A percentile compares a stretch with the other conserved stretches of the same genome.
Conservation (phyloP, 2,888 invertebrate species). For the Drosophila prolongata region DNA sequence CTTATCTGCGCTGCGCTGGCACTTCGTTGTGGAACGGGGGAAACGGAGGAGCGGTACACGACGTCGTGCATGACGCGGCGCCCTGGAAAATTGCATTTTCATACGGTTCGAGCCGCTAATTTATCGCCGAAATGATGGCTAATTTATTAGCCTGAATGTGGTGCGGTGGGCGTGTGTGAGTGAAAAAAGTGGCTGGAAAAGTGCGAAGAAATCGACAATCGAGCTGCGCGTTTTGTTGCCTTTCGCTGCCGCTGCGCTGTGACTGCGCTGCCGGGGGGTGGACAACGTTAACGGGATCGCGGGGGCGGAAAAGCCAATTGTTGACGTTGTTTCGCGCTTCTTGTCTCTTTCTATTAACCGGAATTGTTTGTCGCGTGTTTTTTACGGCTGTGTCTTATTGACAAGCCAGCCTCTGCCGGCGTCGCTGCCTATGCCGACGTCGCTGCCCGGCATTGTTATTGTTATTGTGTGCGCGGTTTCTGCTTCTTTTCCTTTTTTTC, state of each 20-base stretch:
- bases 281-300: constrained; percentile 5
- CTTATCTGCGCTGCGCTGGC: constrained; percentile 62
- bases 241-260: constrained; percentile 28
- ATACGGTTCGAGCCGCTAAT: constrained; percentile 36
- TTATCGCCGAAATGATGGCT: constrained; percentile 46
- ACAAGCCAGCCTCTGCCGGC: constrained; percentile 38
- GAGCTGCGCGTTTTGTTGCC: constrained; percentile 57
- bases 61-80: constrained; percentile 34
- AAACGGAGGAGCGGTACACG: constrained; percentile 11
- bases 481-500: constrained; percentile 18
- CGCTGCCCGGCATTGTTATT: constrained; percentile 65
- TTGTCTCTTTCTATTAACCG: constrained; percentile 45
- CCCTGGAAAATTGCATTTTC: constrained; percentile 51
- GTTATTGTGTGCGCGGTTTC: constrained; percentile 59
- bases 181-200: constrained; percentile 44
- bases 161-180: constrained; percentile 11
- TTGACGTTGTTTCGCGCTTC: constrained; percentile 31
- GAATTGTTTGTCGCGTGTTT: constrained; percentile 62
- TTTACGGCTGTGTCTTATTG: constrained; percentile 52
- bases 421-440: constrained; percentile 38
- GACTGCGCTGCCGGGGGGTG: constrained; percentile 25
- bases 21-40: constrained; percentile 22
- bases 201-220: constrained; percentile 58
- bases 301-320: constrained; percentile 33
- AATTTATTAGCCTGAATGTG: constrained; percentile 35